A percentile compares a stretch with the other conserved stretches of the same genome.
phyloP scores from a whole-genome alignment of 2,888 invertebrate genomes.

The Drosophila mimetica region DNA sequence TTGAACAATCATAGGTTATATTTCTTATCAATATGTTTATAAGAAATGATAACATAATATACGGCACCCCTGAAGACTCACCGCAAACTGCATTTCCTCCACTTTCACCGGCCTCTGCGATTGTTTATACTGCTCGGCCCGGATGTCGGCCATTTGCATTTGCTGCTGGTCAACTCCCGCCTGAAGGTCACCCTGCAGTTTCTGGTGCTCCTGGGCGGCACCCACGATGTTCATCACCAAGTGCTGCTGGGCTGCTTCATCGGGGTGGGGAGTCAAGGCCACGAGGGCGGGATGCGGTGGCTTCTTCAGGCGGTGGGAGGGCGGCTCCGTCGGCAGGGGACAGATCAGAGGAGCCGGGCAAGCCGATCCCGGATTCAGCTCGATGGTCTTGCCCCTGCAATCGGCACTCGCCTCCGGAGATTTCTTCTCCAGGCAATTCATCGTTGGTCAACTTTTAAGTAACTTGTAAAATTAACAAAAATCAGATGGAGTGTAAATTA shows the following conservation, averaged over 20 bases:
- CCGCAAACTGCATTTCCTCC: slow-evolving; percentile 62
- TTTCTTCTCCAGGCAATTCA: slow-evolving; percentile 62
- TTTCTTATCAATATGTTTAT: too few species aligned
- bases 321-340: slow-evolving; percentile 57
- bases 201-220: slow-evolving; percentile 50
- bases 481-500: not conserved
- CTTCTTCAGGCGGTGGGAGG: slow-evolving; percentile 40
- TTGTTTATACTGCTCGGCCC: slow-evolving; percentile 42
- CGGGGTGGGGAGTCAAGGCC: slow-evolving; percentile 45
- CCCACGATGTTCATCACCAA: slow-evolving; percentile 36
- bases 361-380: slow-evolving; percentile 54
- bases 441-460: slow-evolving; percentile 1
- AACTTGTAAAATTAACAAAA: slow-evolving; percentile 2
- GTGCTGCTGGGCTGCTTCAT: slow-evolving; percentile 48
- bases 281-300: slow-evolving; percentile 37
- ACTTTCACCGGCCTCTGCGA: slow-evolving; percentile 43
- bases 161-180: slow-evolving; percentile 60
- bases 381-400: slow-evolving; percentile 42
- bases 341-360: slow-evolving; percentile 66
- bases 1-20: too few species aligned
- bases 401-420: slow-evolving; percentile 40
- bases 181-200: slow-evolving; percentile 55
- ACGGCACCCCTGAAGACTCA: slow-evolving; percentile 28
- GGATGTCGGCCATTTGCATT: slow-evolving; percentile 58
- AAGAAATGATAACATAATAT: too few species aligned